Evolutionary conservation across 2,888 invertebrate genomes (phyloP).

Genomic region (Latheticus oryzae): DNA sequence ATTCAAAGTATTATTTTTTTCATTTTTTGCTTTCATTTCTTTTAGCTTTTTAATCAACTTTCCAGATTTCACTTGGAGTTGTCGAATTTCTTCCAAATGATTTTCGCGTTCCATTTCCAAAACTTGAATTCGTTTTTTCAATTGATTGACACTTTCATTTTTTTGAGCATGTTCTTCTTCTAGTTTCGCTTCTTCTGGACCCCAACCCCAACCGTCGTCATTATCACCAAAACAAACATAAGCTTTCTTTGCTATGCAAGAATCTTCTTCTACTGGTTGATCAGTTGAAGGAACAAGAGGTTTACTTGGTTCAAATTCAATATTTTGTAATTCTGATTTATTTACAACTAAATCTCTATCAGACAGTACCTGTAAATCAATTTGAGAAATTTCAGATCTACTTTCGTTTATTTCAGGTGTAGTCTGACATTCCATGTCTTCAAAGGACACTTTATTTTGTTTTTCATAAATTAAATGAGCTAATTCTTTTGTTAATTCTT

Average conservation of each 20-base stretch:
- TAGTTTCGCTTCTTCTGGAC: conserved; percentile 67
- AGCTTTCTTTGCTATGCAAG: conserved; percentile 51
- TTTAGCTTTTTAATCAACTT: conserved; percentile 88
- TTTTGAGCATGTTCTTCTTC: conserved; percentile 65
- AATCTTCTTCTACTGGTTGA: conserved; percentile 54
- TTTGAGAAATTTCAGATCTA: too few relatives aligned
- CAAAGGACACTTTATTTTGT: conserved; percentile 7
- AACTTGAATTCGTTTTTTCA: conserved; percentile 71
- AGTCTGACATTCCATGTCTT: conserved; percentile 44
- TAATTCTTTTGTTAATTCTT: conserved; percentile 61
- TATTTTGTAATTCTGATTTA: conserved; percentile 24
- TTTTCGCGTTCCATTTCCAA: conserved; percentile 71
- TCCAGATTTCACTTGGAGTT: conserved; percentile 76
- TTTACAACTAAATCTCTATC: conserved; percentile 32
- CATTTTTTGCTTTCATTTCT: conserved; percentile 79
- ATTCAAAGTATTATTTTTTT: conserved; percentile 70
- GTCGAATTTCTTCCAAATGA: conserved; percentile 72
- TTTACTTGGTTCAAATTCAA: too few relatives aligned
- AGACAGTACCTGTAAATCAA: conserved; percentile 21
- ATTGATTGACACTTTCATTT: conserved; percentile 62
- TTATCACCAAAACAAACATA: conserved; percentile 58
- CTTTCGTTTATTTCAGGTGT: too few relatives aligned
- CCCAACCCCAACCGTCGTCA: conserved; percentile 75
- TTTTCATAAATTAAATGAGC: conserved; percentile 55
- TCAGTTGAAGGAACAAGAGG: conserved; percentile 54